Conservation (phyloP, 2,888 invertebrate species). For the Andrena bicolor region DNA sequence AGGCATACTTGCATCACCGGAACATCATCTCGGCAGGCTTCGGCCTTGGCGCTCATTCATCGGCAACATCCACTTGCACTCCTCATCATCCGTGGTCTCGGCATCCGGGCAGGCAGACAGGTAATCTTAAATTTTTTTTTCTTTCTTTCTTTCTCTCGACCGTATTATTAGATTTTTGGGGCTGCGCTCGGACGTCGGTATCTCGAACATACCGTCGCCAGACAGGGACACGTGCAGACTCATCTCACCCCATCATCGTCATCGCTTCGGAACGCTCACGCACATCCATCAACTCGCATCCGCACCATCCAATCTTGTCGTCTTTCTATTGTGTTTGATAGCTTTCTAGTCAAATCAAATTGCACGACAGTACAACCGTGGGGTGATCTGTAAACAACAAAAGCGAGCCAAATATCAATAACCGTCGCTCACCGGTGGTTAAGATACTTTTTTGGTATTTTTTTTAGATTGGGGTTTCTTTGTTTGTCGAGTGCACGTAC, state of each 20-base stretch:
- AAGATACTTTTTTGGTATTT: slow-evolving; percentile 18
- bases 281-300: slow-evolving; percentile 85
- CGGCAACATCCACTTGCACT: slow-evolving; percentile 79
- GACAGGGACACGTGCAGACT: slow-evolving; percentile 81
- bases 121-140: slow-evolving; percentile 55
- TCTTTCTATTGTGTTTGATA: slow-evolving; percentile 85
- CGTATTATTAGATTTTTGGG: slow-evolving; percentile 49
- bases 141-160: slow-evolving; percentile 61
- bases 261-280: slow-evolving; percentile 82
- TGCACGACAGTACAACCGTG: slow-evolving; percentile 84
- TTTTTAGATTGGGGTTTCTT: not conserved
- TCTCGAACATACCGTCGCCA: slow-evolving; percentile 72
- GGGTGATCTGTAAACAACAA: slow-evolving; percentile 84
- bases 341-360: slow-evolving; percentile 84
- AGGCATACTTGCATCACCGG: slow-evolving; percentile 74
- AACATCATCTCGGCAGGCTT: slow-evolving; percentile 66
- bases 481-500: slow-evolving; percentile 28
- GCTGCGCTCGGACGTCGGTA: slow-evolving; percentile 69
- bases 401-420: slow-evolving; percentile 80
- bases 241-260: slow-evolving; percentile 74
- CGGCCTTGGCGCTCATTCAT: slow-evolving; percentile 75
- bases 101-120: slow-evolving; percentile 73
- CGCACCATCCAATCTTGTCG: slow-evolving; percentile 84
- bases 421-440: slow-evolving; percentile 63
- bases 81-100: slow-evolving; percentile 75